phyloP scores from a whole-genome alignment of 2,113 vertebrate genomes.

The Phoxinus phoxinus region DNA sequence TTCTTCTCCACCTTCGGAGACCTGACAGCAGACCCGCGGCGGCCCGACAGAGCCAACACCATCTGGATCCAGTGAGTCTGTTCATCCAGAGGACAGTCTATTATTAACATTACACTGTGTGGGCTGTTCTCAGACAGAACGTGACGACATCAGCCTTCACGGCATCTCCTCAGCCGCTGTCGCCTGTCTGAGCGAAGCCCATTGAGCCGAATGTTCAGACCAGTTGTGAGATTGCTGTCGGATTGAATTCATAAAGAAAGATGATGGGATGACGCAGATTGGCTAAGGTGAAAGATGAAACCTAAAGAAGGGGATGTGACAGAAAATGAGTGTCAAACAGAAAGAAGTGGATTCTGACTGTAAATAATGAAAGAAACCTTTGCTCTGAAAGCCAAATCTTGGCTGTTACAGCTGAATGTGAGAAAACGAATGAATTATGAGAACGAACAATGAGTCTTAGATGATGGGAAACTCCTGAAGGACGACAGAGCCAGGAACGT shows the following conservation, averaged over 20 bases:
- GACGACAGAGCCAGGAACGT: slow-evolving; percentile 61
- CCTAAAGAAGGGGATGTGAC: background rate
- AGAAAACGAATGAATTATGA: slow-evolving; percentile 72
- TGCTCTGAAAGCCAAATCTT: slow-evolving; percentile 5
- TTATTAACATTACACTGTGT: background rate
- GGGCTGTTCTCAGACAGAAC: slow-evolving; percentile 1
- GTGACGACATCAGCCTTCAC: background rate
- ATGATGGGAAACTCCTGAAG: slow-evolving; percentile 63
- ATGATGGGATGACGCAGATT: slow-evolving; percentile 41
- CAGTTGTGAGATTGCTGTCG: background rate
- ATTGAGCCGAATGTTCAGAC: slow-evolving; percentile 45
- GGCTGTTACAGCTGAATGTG: slow-evolving; percentile 53
- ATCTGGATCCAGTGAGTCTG: slow-evolving; percentile 94
- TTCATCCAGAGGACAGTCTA: background rate
- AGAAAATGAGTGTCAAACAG: background rate
- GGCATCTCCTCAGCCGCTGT: background rate
- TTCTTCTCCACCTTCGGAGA: slow-evolving; percentile 98
- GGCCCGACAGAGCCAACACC: slow-evolving; percentile 87
- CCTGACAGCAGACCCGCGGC: slow-evolving; percentile 88
- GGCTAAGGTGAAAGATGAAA: slow-evolving; percentile 10
- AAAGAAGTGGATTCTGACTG: background rate
- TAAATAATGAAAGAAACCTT: background rate
- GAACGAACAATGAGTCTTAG: slow-evolving; percentile 64
- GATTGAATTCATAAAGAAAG: slow-evolving; percentile 24
- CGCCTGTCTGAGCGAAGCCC: background rate